phyloP scores from a whole-genome alignment of 2,113 vertebrate genomes.

The Alethe castanea region DNA sequence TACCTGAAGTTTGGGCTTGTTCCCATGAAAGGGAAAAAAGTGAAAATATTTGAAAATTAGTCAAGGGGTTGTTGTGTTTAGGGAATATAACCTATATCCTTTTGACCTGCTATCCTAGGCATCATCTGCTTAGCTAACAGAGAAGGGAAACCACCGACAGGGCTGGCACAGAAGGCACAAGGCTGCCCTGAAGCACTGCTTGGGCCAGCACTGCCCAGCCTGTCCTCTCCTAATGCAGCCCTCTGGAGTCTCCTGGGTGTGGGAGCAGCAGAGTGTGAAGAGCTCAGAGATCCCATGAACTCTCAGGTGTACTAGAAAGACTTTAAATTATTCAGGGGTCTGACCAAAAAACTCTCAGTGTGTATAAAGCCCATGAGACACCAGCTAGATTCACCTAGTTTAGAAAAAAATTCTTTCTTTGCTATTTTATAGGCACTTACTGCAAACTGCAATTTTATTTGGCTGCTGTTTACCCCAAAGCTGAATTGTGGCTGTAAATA shows the following conservation, averaged over 20 bases:
- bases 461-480: neutral
- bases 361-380: neutral
- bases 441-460: neutral
- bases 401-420: neutral
- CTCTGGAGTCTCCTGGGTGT: neutral
- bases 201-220: neutral
- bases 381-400: neutral
- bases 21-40: neutral
- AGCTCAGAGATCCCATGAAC: neutral
- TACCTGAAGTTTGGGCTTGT: neutral
- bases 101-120: neutral
- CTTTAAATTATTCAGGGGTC: neutral
- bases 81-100: neutral
- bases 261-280: neutral
- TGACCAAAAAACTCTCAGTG: neutral
- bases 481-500: neutral
- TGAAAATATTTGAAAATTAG: neutral
- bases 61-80: neutral
- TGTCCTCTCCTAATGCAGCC: neutral
- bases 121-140: neutral
- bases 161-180: neutral
- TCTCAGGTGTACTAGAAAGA: neutral
- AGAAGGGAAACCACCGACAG: rapidly evolving
- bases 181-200: neutral
- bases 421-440: neutral